Evolutionary conservation across 2,797 vertebrate genomes (phyloP).

Genomic region (Tiaroga cobitis): DNA sequence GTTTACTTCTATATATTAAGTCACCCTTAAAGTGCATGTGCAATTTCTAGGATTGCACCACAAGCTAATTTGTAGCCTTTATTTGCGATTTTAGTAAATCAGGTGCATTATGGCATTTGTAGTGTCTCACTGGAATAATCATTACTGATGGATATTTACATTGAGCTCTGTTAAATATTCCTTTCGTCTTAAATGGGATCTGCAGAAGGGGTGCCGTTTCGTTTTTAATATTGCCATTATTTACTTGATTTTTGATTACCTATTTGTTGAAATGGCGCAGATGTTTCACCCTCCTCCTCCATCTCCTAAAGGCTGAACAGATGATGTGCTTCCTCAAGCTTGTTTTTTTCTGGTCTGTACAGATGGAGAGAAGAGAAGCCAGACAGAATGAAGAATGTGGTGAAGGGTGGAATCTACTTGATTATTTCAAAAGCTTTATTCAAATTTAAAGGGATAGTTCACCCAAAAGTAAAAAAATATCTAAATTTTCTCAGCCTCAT

Average conservation of each 20-base stretch:
- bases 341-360: constrained; percentile 28
- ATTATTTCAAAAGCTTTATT: constrained; percentile 24
- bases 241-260: constrained; percentile 78
- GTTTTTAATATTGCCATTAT: constrained; percentile 62
- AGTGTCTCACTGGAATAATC: constrained; percentile 1
- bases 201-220: constrained; percentile 6
- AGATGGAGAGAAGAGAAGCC: constrained; percentile 40
- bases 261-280: constrained; percentile 73
- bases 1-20: not conserved
- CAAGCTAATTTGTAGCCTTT: not conserved
- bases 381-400: constrained; percentile 29
- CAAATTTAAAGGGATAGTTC: constrained; percentile 5
- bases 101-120: not conserved
- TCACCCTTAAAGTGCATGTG: not conserved
- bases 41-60: not conserved
- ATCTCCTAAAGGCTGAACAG: constrained; percentile 52
- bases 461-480: not conserved
- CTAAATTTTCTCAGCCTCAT: not conserved
- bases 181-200: not conserved
- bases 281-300: constrained; percentile 70
- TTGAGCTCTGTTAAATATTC: constrained; percentile 7
- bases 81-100: not conserved
- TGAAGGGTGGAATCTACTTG: not conserved
- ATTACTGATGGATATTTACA: constrained; percentile 13
- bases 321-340: constrained; percentile 52